Evolutionary conservation across 2,888 invertebrate species (phyloP).

Genomic region (Ecliptopera silaceata): DNA sequence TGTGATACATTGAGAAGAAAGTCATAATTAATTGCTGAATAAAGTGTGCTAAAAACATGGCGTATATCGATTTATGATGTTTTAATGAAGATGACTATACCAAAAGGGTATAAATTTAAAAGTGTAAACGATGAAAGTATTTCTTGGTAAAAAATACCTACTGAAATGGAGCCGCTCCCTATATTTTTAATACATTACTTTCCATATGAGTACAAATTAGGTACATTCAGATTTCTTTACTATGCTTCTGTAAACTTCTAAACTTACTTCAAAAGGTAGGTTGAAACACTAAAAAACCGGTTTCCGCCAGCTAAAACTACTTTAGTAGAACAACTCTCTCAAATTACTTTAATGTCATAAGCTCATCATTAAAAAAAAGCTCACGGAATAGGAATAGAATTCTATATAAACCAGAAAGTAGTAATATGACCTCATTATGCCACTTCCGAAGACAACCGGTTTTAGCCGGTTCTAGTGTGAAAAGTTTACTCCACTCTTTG

Average conservation of each 20-base stretch:
- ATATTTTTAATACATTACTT: too few species aligned
- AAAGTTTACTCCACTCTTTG: too few species aligned
- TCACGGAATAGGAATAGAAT: conserved; percentile 15
- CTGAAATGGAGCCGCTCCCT: too few species aligned
- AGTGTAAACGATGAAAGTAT: neutral
- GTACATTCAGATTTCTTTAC: too few species aligned
- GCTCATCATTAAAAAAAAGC: conserved; percentile 1
- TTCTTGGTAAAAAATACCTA: neutral
- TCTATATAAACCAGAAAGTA: conserved; percentile 20
- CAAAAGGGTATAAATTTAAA: too few species aligned
- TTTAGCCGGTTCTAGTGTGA: conserved; percentile 38
- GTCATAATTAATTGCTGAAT: conserved; percentile 7
- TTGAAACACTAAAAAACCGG: too few species aligned
- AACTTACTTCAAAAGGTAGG: too few species aligned
- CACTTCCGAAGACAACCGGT: conserved; percentile 39
- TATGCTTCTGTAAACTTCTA: too few species aligned
- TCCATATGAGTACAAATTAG: too few species aligned
- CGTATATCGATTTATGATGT: neutral
- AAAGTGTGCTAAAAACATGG: conserved; percentile 5
- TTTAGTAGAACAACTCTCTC: too few species aligned
- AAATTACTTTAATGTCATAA: too few species aligned
- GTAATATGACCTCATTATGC: conserved; percentile 31
- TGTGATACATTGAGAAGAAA: conserved; percentile 10
- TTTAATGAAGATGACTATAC: neutral
- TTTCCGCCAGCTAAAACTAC: too few species aligned